These are phyloP conservation scores for Mus caroli DNA, from an alignment of 2,797 vertebrate genomes.

Conservation along the genomic window DNA sequence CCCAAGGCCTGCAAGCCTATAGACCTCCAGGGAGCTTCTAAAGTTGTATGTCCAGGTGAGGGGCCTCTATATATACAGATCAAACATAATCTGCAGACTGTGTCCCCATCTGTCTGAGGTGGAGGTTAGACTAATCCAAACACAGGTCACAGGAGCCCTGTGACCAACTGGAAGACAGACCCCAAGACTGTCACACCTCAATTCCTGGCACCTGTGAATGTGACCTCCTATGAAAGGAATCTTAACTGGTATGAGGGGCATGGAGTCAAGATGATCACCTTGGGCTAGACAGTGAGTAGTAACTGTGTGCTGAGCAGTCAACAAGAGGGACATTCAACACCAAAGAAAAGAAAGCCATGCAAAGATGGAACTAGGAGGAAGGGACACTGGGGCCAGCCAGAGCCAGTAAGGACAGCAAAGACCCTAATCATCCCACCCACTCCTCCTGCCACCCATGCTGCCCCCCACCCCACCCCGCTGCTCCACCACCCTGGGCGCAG, in stretches of 20 bases:
- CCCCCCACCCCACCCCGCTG: no score
- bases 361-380: fast-evolving
- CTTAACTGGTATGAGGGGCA: neutral
- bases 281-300: no score
- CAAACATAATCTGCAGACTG: neutral
- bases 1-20: neutral
- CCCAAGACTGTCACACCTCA: neutral
- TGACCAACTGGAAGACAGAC: neutral
- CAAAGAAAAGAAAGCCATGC: neutral
- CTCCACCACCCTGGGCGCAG: neutral
- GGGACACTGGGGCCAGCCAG: neutral
- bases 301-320: neutral
- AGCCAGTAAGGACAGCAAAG: neutral
- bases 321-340: no score
- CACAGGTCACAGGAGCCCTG: neutral
- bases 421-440: neutral
- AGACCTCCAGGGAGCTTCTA: neutral
- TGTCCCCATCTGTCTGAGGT: neutral
- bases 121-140: neutral
- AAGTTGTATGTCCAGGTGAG: neutral
- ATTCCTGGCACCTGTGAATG: neutral
- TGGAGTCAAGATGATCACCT: no score
- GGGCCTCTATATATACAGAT: neutral
- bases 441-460: neutral
- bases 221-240: neutral